Conservation (phyloP, 2,797 vertebrate genomes). For the Leptoclinus maculatus region DNA sequence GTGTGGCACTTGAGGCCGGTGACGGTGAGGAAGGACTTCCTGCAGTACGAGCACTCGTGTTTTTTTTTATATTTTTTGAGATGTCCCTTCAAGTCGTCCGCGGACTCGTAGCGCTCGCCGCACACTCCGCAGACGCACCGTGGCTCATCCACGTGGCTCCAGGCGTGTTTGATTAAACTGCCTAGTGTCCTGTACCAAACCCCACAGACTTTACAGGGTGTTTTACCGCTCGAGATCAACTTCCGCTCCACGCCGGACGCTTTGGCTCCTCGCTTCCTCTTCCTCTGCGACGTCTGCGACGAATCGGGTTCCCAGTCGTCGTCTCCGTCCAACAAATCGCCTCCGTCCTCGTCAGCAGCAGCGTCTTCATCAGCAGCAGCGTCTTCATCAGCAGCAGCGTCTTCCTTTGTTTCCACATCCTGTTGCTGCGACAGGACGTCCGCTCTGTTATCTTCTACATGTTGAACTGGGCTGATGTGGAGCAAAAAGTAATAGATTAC, state of each 20-base stretch:
- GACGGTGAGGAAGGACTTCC: conserved; percentile 47
- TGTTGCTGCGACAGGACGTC: neutral
- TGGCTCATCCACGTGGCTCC: conserved; percentile 42
- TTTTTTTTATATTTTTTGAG: conserved; percentile 39
- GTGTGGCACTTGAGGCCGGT: conserved; percentile 25
- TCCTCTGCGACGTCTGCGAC: too few species aligned
- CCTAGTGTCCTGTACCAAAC: conserved; percentile 9
- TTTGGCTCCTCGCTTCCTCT: too few species aligned
- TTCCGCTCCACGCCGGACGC: too few species aligned
- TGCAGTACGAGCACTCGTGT: conserved; percentile 30
- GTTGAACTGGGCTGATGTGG: neutral
- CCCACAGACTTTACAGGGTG: conserved; percentile 48
- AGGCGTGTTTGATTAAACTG: conserved; percentile 56
- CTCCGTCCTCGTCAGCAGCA: neutral
- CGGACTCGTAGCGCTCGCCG: neutral
- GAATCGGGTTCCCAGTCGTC: too few species aligned
- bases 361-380: too few species aligned
- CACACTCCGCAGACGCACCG: conserved; percentile 43
- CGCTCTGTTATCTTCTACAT: neutral
- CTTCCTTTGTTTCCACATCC: neutral
- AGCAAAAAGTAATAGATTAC: neutral
- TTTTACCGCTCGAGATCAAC: neutral
- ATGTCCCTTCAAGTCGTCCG: conserved; percentile 28
- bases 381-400: neutral
- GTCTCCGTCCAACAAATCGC: too few species aligned